Percentiles rank a stretch among this genome's conserved stretches.
phyloP scores from a whole-genome alignment of 2,888 invertebrate genomes.

The Dicycla oo region DNA sequence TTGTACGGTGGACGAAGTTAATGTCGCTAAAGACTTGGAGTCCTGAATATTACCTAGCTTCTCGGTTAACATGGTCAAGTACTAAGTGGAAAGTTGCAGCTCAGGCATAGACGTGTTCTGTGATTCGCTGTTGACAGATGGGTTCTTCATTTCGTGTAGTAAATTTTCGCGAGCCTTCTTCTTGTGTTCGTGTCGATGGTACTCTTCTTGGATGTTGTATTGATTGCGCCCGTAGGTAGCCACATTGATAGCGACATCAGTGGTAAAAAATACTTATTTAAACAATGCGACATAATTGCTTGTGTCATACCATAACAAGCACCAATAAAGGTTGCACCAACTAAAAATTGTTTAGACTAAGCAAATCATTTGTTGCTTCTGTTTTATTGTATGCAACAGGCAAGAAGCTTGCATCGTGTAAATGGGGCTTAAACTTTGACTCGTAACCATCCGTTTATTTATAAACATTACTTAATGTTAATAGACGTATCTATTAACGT shows the following conservation, averaged over 20 bases:
- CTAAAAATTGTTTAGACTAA: not conserved
- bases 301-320: not conserved
- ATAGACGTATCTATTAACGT: not conserved
- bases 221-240: not conserved
- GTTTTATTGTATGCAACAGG: not conserved
- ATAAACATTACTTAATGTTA: not conserved
- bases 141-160: not conserved
- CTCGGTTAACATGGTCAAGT: constrained; percentile 54
- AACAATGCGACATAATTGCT: not conserved
- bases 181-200: not conserved
- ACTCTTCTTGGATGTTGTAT: not conserved
- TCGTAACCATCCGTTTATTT: not conserved
- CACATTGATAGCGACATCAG: not conserved
- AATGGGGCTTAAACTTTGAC: not conserved
- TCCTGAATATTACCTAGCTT: constrained; percentile 61
- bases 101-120: constrained; percentile 23
- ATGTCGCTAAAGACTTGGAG: constrained; percentile 70
- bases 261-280: not conserved
- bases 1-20: constrained; percentile 72
- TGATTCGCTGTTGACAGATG: constrained; percentile 22
- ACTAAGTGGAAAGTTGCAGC: constrained; percentile 55
- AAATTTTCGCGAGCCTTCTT: not conserved
- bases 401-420: not conserved
- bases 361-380: not conserved
- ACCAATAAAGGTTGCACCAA: not conserved